These are phyloP conservation scores for Sussaba pulchella DNA, from an alignment of 2,888 invertebrate genomes.

Conservation along the genomic window DNA sequence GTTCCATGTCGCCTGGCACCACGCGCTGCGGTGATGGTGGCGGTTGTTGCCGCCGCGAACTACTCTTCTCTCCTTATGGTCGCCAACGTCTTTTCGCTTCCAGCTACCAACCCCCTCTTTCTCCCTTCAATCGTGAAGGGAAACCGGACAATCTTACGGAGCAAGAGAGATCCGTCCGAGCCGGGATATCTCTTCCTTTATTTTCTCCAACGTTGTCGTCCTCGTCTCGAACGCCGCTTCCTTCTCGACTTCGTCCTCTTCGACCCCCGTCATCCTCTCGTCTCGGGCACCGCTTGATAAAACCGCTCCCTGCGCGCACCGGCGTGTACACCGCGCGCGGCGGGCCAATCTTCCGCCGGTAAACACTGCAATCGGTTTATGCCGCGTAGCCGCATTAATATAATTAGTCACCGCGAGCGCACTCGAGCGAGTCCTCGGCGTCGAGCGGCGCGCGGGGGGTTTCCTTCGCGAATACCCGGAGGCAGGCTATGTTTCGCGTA, in stretches of 20 bases:
- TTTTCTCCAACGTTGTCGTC: constrained; percentile 6
- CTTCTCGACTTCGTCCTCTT: constrained; percentile 36
- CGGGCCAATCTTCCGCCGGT: constrained; percentile 80
- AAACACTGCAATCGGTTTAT: constrained; percentile 83
- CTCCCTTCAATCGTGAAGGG: constrained; percentile 45
- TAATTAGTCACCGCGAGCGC: constrained; percentile 84
- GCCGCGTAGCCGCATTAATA: constrained; percentile 83
- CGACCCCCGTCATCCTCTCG: constrained; percentile 49
- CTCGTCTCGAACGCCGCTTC: constrained; percentile 68
- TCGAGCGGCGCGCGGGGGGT: constrained; percentile 64
- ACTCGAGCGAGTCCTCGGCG: constrained; percentile 71
- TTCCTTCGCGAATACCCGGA: constrained; percentile 59
- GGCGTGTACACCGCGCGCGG: constrained; percentile 63
- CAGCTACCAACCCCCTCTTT: constrained; percentile 42
- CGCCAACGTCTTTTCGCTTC: constrained; percentile 42
- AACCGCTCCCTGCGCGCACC: constrained; percentile 68
- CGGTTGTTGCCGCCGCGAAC: constrained; percentile 50
- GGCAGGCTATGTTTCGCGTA: constrained; percentile 71
- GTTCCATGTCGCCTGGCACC: constrained; percentile 13
- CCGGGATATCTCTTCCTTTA: constrained; percentile 44
- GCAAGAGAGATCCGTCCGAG: constrained; percentile 17
- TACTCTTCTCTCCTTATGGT: constrained; percentile 54
- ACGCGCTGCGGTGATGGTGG: constrained; percentile 60
- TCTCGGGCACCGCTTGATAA: constrained; percentile 75
- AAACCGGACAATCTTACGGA: neutral